Base-by-base conservation (phyloP, 2,113 vertebrate genomes). In the Calyptommatus sinebrachiatus region DNA sequence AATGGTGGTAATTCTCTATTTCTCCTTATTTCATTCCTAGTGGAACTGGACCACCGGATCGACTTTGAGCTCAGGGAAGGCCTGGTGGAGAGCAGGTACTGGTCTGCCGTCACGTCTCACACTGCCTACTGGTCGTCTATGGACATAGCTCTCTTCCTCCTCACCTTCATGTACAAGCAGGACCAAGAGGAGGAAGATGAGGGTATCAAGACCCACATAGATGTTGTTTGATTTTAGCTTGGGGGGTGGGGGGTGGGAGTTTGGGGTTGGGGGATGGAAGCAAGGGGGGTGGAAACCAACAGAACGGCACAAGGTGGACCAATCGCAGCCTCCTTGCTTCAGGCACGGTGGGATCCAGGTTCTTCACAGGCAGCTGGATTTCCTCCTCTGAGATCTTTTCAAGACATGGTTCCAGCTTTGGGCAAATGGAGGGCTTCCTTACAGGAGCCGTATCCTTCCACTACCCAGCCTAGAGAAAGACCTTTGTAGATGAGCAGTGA, bases 61-160 rank as follows among this genome's bases (percentile, higher is more conserved):
- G 98, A 99, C 91, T 99, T 97, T 65, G 98, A 99, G 90, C 97
- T 99, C 83, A 92, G 98, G 83, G 98, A 99, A 91, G 98, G 98
- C 84, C 91, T 99, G 5, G 98, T 99, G 92, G 97, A 99, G 92
- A 99, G 97, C 90, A 96, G 98, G 83, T 99, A 99, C 82, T 99
- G 98, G 98, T 99, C 98, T 0, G 97, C 98, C 0, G 98, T 99
- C 91, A 99, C 98, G 0, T 99, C 98, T 0, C 98, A 99, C 91
- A 99, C 98, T 28, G 96, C 97, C 80, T 99, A 99, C 69, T 99
- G 98, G 98, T 97, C 96, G 50, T 99, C 98, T 8, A 96, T 97
- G 87, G 98, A 99, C 79, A 95, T 99, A 12, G 98, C 98, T 0
- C 97, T 99, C 22, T 99, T 99, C 91, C 95, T 99, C 24, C 93